Conservation (phyloP, 2,113 vertebrate genomes). For the Nasalis larvatus region DNA sequence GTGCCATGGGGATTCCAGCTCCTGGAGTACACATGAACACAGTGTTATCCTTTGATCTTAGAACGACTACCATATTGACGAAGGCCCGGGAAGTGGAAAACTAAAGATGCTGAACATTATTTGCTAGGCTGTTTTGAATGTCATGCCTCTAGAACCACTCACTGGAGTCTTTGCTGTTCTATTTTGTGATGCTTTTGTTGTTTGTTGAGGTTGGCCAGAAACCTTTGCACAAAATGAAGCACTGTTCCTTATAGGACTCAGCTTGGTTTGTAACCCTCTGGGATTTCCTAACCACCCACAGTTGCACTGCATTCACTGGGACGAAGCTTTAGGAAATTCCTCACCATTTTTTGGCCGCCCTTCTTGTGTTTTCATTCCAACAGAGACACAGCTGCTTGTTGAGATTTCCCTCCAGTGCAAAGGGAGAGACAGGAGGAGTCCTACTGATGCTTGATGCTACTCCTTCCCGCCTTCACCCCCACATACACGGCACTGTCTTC, state of each 20-base stretch:
- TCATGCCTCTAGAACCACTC: accelerated
- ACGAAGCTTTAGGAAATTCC: background rate
- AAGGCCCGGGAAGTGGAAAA: background rate
- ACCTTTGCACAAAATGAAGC: background rate
- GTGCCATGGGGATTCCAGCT: background rate
- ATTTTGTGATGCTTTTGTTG: background rate
- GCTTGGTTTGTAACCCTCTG: background rate
- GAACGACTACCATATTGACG: background rate
- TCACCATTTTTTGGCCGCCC: background rate
- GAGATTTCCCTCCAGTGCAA: background rate
- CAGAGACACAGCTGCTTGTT: background rate
- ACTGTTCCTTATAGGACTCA: background rate
- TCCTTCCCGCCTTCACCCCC: background rate
- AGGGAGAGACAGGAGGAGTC: accelerated
- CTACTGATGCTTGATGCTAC: accelerated
- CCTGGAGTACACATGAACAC: accelerated
- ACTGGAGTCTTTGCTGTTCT: background rate
- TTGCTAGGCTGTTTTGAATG: accelerated
- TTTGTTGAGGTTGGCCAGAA: background rate
- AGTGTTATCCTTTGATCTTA: background rate
- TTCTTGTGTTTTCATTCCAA: background rate
- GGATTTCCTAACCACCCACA: background rate
- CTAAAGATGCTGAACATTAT: accelerated
- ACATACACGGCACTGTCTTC: accelerated
- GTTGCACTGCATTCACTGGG: background rate